A percentile compares a stretch with the other conserved stretches of the same genome.
Evolutionary conservation across 2,113 vertebrate genomes (phyloP).

Genomic region (Candoia aspera): DNA sequence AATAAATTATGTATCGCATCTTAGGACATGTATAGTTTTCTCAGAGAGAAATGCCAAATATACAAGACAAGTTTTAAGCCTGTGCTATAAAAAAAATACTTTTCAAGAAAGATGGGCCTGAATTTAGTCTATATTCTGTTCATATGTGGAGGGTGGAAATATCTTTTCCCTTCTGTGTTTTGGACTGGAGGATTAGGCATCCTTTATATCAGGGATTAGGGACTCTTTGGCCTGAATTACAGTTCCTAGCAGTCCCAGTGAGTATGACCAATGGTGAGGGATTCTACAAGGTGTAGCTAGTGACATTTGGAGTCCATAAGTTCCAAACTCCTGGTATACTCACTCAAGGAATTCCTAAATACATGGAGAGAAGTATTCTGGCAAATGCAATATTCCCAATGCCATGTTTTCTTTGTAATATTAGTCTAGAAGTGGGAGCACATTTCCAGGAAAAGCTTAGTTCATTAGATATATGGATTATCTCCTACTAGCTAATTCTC

Average conservation of each 20-base stretch:
- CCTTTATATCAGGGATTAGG: neutral
- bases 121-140: neutral
- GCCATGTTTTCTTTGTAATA: neutral
- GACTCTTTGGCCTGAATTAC: neutral
- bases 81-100: neutral
- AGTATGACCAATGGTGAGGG: neutral
- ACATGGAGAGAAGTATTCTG: neutral
- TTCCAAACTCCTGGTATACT: neutral
- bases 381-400: neutral
- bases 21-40: neutral
- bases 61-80: neutral
- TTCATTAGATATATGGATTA: neutral
- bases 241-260: neutral
- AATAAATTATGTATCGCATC: slow-evolving; percentile 17
- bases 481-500: neutral
- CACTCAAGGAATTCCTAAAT: neutral
- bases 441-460: neutral
- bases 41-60: neutral
- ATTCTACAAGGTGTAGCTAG: neutral
- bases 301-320: neutral
- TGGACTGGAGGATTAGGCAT: neutral
- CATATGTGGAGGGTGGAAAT: neutral
- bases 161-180: neutral
- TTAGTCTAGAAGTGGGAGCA: neutral
- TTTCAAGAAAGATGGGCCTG: neutral